Evolutionary conservation across 2,888 invertebrate species (phyloP).

Genomic region (Agriopis aurantiaria): DNA sequence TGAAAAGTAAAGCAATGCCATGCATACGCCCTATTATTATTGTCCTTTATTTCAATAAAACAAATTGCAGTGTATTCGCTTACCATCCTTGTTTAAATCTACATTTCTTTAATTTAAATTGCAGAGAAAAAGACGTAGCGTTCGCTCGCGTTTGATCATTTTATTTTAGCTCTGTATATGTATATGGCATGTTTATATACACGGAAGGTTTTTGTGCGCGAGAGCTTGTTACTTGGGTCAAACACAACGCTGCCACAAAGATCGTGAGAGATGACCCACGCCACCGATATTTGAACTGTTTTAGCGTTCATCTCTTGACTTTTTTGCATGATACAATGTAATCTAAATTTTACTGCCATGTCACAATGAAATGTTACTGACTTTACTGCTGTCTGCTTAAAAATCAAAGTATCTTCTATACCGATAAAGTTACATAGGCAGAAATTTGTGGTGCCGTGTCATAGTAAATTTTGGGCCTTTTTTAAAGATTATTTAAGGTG

Average conservation of each 20-base stretch:
- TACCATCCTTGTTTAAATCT: too few relatives aligned
- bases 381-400: not conserved
- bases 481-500: too few relatives aligned
- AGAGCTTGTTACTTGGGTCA: conserved; percentile 17
- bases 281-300: conserved; percentile 33
- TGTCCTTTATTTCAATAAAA: too few relatives aligned
- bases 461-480: not conserved
- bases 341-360: not conserved
- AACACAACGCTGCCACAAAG: conserved; percentile 31
- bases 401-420: not conserved
- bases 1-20: too few relatives aligned
- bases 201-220: too few relatives aligned
- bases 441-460: conserved; percentile 3
- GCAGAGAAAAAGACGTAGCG: too few relatives aligned
- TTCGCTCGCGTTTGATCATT: too few relatives aligned
- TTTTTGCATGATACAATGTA: conserved; percentile 31
- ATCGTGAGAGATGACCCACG: conserved; percentile 33
- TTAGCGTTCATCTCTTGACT: conserved; percentile 21
- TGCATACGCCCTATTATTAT: too few relatives aligned
- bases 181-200: too few relatives aligned
- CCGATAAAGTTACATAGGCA: not conserved
- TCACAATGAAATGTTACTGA: not conserved
- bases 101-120: too few relatives aligned
- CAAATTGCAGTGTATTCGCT: too few relatives aligned
- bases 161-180: too few relatives aligned